Base-by-base conservation (phyloP, 92 coral and sea anemone species). In the Meandrina meandrites region DNA sequence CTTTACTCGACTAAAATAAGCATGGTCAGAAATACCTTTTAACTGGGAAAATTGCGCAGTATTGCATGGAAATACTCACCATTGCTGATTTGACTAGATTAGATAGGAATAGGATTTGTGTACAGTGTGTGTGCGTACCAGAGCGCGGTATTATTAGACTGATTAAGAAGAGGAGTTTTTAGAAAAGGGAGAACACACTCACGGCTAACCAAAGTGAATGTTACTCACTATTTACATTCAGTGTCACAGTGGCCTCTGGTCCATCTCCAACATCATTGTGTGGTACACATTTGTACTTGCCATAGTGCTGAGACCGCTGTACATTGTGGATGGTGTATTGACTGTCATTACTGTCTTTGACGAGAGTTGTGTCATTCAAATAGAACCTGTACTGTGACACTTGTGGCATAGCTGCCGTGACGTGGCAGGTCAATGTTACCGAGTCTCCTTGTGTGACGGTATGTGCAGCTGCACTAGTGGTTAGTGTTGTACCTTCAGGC, bases 201-300 rank as follows among this genome's bases (percentile, higher is more conserved):
- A 54, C 4, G 1, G 21, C 60, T 0, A 15, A 4, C 14, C 11
- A 54, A 13, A 54, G 1, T 54, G 53, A 40, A 40, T 35, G 5
- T 12, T 15, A 80, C 84, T 80, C 50, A 80, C 84, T 75, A 22
- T 80, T n/a, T 40, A 62, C 35, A 15, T 36, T 13, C 0, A 80
- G 84, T 21, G 45, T 5, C 45, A 64, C 34, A 0, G 15, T 69
- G 28, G 31, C 75, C 69, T 48, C 69, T 8, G 69, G 74, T 64
- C 75, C 84, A 37, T 36, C 35, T 37, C 84, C 84, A 62, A 42
- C 84, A 62, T 35, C 84, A 24, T 80, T 80, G 34, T 15, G 74
- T 22, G 84, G 74, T 48, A 11, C n/a, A 62, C 84, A 80, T 17
- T 24, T 80, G 84, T 62, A 80, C 34, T 80, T 0, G n/a, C 84